Conservation (phyloP, 2,113 vertebrate species). For the Sorex araneus region DNA sequence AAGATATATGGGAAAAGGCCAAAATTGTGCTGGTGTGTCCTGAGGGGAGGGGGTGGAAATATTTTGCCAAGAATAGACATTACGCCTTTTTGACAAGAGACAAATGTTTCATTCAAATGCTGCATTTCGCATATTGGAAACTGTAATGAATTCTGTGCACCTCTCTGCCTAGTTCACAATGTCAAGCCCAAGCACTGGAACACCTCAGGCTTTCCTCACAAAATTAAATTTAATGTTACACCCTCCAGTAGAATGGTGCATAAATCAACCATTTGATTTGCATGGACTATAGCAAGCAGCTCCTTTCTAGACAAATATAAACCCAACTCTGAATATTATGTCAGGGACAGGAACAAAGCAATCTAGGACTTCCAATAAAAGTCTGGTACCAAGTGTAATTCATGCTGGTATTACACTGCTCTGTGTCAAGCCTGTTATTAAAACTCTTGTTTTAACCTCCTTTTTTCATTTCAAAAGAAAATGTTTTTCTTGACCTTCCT, state of each 20-base stretch:
- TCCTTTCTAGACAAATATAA: conserved; percentile 94
- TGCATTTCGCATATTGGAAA: conserved; percentile 98
- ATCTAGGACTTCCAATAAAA: conserved; percentile 95
- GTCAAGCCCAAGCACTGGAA: conserved; percentile 91
- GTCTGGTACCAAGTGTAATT: conserved; percentile 91
- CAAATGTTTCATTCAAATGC: conserved; percentile 99
- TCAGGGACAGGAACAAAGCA: conserved; percentile 95
- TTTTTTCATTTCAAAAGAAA: conserved; percentile 93
- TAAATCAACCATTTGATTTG: conserved; percentile 99
- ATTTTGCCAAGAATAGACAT: conserved; percentile 90
- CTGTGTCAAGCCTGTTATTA: conserved; percentile 96
- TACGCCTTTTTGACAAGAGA: conserved; percentile 96
- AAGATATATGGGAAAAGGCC: conserved; percentile 55
- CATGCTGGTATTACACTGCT: conserved; percentile 91
- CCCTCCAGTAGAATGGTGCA: conserved; percentile 94
- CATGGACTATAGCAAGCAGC: conserved; percentile 94
- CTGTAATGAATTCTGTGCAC: conserved; percentile 96
- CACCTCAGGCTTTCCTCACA: conserved; percentile 92
- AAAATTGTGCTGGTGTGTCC: conserved; percentile 60
- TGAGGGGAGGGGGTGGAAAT: conserved; percentile 77
- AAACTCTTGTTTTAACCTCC: conserved; percentile 91
- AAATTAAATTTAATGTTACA: conserved; percentile 99
- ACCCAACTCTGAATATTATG: conserved; percentile 94
- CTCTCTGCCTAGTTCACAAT: conserved; percentile 93
- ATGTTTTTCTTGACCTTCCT: conserved; percentile 90